Base-by-base conservation (phyloP, 2,888 invertebrate genomes). In the Cerastoderma edule region DNA sequence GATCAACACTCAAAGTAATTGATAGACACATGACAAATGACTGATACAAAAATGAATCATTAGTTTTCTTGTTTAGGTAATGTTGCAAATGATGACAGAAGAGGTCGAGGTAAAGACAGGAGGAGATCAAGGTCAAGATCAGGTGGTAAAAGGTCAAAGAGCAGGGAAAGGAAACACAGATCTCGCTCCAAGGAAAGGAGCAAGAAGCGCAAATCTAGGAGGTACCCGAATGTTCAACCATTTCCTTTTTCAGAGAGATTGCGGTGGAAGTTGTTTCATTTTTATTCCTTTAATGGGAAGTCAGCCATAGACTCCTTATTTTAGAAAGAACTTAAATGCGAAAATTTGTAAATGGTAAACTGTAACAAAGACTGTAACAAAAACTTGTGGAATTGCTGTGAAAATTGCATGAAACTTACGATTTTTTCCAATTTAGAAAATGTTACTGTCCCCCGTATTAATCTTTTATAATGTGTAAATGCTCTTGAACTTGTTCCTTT, bases 171-270 rank as follows among this genome's bases (percentile, higher is more conserved):
- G 63, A 79, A 79, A 48, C 67, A 72, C 50, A 66, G 70, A 63
- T 79, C 79, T 28, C 33, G 92, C 19, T 90, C 91, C 28, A 83
- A 92, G 65, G 91, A 91, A 1, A 84, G 90, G 70, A 90, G 86
- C 35, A 81, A 85, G 50, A 85, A 80, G 67, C 74, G 78, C 71
- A 84, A 72, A 67, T 85, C 86, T n/a, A 85, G 85, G 70, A 87
- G 87, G 87, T 87, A 71, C 32, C 33, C 46, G 13, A 10, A 39
- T 32, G 30, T 19, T 13, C 53, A 70, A 70, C 57, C 68, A 24
- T 46, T 28, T 6, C 5, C n/a, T 67, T 30, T 63, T 63, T 13
- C 16, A n/a, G 44, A 27, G 22, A 19, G 27, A 28, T 65, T 10
- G 6, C 10, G 46, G 5, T 6, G 30, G n/a, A 35, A 16, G 5